Conservation (phyloP, 2,888 invertebrate genomes). For the Sarcophaga caerulescens region DNA sequence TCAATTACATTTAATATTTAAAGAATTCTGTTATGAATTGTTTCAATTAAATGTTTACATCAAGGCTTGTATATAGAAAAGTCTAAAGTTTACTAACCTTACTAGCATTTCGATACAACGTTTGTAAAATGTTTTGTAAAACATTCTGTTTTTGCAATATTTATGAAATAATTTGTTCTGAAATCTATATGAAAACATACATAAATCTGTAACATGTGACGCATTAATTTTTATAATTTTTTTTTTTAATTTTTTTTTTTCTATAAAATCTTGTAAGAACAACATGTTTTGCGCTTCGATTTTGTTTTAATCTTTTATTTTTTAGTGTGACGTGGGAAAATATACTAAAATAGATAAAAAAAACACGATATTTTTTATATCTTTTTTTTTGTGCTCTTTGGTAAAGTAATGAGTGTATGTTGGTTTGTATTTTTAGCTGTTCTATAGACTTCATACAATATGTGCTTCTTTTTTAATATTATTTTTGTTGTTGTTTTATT, state of each 20-base stretch:
- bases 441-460: constrained; percentile 10
- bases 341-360: constrained; percentile 51
- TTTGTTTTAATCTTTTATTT: constrained; percentile 15
- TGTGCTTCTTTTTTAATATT: constrained; percentile 26
- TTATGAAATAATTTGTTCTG: not conserved
- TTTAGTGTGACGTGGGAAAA: constrained; percentile 62
- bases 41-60: not conserved
- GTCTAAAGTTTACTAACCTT: not conserved
- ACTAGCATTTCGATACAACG: not conserved
- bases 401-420: constrained; percentile 38
- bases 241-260: not conserved
- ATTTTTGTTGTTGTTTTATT: too few relatives aligned
- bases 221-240: not conserved
- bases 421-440: not conserved
- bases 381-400: constrained; percentile 7
- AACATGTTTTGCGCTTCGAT: not conserved
- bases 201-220: not conserved
- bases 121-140: not conserved
- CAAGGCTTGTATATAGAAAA: not conserved
- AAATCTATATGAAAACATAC: not conserved
- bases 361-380: constrained; percentile 21
- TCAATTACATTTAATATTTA: not conserved
- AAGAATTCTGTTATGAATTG: not conserved
- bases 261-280: not conserved
- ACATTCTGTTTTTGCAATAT: not conserved